Base-by-base conservation (phyloP, 2,888 invertebrate genomes). In the Parelbella ahira region DNA sequence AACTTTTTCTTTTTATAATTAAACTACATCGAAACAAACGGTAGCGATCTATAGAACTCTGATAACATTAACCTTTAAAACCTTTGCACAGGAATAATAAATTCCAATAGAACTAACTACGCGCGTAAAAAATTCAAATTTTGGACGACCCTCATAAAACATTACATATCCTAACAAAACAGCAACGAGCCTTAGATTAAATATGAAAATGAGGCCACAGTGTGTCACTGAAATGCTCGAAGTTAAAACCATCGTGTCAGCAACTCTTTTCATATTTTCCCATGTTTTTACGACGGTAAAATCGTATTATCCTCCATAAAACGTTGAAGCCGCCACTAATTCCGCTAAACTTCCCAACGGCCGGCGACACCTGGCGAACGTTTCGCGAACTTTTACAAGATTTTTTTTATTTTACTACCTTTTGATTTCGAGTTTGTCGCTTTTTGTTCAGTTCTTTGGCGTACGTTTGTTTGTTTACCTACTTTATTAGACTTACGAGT, bases 291-390 rank as follows among this genome's bases (percentile, higher is more conserved):
- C 28, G 41, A 41, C 54, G 51, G 47, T 54, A 58, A 53, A 58
- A 60, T 56, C 54, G 54, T 54, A 56, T 63, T 60, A 63, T 55
- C 56, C 61, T 56, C 58, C 56, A 56, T 59, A 54, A 60, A 60
- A 59, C 53, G 49, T 47, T 28, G 48, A 46, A 44, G 48, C 32
- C 34, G 49, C 51, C 49, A 56, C 61, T 71, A 70, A 74, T 72
- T 69, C 65, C 44, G 46, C 36, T 33, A 62, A 68, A 69, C 53
- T 69, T 67, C 47, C 49, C 38, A 48, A 49, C 45, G 36, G 51
- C 41, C 52, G 62, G 60, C 63, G 68, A 68, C 75, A 75, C 75
- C 75, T 75, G 74, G 59, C 60, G 58, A 61, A 63, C 61, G 59
- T 68, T 63, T 56, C 51, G 55, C 53, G 54, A 64, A 70, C 60